phyloP scores from a whole-genome alignment of 2,113 vertebrate species.

The Aix galericulata region DNA sequence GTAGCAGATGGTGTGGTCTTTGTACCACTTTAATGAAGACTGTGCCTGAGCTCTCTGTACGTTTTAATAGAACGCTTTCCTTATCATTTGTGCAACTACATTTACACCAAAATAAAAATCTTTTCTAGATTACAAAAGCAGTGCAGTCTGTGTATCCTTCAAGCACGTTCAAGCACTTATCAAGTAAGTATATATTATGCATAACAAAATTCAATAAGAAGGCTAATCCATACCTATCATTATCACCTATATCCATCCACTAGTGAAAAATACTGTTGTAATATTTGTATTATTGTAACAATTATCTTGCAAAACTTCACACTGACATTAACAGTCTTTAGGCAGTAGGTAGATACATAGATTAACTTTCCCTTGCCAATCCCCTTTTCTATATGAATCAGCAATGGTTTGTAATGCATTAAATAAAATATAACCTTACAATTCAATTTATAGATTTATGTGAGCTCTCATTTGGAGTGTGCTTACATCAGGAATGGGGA shows the following conservation, averaged over 20 bases:
- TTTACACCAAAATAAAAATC: neutral
- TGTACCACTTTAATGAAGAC: slow-evolving; percentile 66
- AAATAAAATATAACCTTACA: neutral
- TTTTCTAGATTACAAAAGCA: slow-evolving; percentile 1
- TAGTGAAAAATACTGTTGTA: neutral
- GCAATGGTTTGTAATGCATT: neutral
- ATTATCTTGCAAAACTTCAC: neutral
- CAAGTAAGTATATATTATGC: neutral
- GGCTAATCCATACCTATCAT: neutral
- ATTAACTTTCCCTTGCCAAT: neutral
- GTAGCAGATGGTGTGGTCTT: slow-evolving; percentile 68
- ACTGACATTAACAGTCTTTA: neutral
- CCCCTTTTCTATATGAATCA: neutral
- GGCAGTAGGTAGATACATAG: neutral
- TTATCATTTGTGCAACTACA: neutral
- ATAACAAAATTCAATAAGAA: neutral
- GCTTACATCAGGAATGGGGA: neutral
- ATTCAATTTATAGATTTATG: neutral
- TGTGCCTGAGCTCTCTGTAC: slow-evolving; percentile 39
- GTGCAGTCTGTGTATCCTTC: neutral
- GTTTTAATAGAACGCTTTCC: neutral
- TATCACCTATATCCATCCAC: neutral
- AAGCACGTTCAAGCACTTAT: neutral
- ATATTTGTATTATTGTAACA: neutral
- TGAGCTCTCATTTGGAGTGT: neutral